Conservation (phyloP, 2,888 invertebrate genomes). For the Stramonita haemastoma region DNA sequence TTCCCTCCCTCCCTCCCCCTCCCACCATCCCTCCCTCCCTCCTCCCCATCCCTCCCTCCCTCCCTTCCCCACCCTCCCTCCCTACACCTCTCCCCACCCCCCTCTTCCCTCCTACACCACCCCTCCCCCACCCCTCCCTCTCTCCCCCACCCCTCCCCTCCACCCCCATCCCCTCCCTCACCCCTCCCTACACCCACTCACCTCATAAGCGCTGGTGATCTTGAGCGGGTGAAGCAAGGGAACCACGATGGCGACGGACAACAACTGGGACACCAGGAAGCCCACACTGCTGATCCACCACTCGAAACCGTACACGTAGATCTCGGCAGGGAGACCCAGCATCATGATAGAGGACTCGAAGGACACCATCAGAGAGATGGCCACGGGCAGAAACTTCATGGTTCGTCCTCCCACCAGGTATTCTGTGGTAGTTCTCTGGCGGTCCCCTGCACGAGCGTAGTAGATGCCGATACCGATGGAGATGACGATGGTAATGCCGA, state of each 20-base stretch:
- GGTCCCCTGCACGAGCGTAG: constrained; percentile 50
- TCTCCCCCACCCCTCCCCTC: neutral
- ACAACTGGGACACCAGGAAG: constrained; percentile 54
- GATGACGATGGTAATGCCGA: constrained; percentile 55
- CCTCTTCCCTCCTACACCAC: neutral
- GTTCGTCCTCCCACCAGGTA: constrained; percentile 61
- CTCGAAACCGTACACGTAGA: constrained; percentile 63
- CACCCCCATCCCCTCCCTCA: neutral
- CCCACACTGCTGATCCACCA: constrained; percentile 54
- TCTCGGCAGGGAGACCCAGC: constrained; percentile 65
- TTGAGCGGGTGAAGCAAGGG: constrained; percentile 61
- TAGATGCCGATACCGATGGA: constrained; percentile 64
- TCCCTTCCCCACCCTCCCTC: neutral
- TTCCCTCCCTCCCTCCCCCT: too few relatives aligned
- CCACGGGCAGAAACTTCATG: constrained; percentile 61
- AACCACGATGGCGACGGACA: constrained; percentile 56
- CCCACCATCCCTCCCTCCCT: neutral
- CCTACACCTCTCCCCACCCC: neutral
- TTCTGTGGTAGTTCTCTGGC: constrained; percentile 49
- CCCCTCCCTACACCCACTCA: constrained; percentile 27
- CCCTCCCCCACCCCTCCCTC: neutral
- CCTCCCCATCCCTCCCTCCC: too few relatives aligned
- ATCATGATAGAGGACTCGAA: constrained; percentile 70
- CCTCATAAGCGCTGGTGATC: constrained; percentile 67
- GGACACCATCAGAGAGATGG: constrained; percentile 64